Percentiles rank a stretch among this genome's conserved stretches.
These are phyloP conservation scores for Merodon equestris DNA, from an alignment of 2,888 invertebrate species.

Conservation along the genomic window DNA sequence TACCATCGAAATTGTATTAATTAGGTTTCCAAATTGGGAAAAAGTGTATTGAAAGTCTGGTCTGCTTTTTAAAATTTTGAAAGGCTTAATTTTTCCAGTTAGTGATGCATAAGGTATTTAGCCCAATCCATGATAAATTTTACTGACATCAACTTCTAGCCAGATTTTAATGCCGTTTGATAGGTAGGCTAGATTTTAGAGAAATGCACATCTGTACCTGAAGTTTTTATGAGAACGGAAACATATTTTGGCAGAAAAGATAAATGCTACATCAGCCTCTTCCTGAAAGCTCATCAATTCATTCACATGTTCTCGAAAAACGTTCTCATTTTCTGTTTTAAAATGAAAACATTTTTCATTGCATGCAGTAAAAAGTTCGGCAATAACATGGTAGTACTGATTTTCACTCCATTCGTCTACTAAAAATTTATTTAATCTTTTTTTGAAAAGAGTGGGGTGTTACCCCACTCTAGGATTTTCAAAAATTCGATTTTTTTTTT, in stretches of 20 bases:
- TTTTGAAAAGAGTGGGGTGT: too few relatives aligned
- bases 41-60: constrained; percentile 16
- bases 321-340: constrained; percentile 8
- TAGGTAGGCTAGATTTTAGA: not conserved
- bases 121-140: constrained; percentile 4
- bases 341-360: constrained; percentile 23
- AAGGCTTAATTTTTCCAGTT: constrained; percentile 15
- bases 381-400: constrained; percentile 23
- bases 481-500: too few relatives aligned
- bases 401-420: constrained; percentile 18
- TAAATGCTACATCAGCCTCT: constrained; percentile 29
- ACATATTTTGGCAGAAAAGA: constrained; percentile 1
- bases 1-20: not conserved
- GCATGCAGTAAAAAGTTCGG: constrained; percentile 9
- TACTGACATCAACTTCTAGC: constrained; percentile 8
- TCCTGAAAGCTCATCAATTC: constrained; percentile 10
- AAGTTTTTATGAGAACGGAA: constrained; percentile 12
- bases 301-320: constrained; percentile 11
- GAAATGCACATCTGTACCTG: constrained; percentile 20
- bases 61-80: constrained; percentile 5
- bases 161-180: constrained; percentile 14
- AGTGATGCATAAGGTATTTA: constrained; percentile 5
- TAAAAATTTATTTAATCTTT: constrained; percentile 30
- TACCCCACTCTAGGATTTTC: too few relatives aligned
- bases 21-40: constrained; percentile 15